Evolutionary conservation across 53 echinoderm and acorn worm genomes (phyloP), one percentile per base, ranked within the genome.

Genomic region (Glandiceps talaboti): DNA sequence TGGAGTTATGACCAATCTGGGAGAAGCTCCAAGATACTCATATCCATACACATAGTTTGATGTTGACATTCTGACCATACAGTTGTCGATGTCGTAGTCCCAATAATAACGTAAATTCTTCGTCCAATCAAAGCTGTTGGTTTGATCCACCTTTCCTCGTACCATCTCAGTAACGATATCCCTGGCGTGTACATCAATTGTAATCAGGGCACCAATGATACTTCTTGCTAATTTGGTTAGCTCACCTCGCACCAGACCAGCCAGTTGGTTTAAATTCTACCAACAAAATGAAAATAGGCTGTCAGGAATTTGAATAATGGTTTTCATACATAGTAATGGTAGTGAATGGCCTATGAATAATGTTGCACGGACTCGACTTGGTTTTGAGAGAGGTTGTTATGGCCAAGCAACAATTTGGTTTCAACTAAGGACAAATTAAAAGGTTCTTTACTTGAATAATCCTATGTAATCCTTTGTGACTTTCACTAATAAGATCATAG

Each of bases 131-230:
- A 99, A 99, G 81, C 89, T 91, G 74, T 91, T 86, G 79, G 86
- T 76, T 28, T 79, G 87, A 75, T 91, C 93, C 74, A 99, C 91
- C 26, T 88, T 81, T 28, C 89, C 86, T 80, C 88, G 86, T 28
- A 99, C 93, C 99, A 99, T 99, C 74, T 89, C 91, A 77, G 89
- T 91, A 81, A 93, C 91, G 85, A 99, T 99, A 83, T 99, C 99
- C 0, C 99, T 83, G 28, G 99, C 99, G 76, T 99, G 99, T 82
- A 99, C 99, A 32, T 94, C 93, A 72, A 99, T 89, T 28, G 99
- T 99, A 93, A 99, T 99, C 30, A 91, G 86, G 27, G 99, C 99
- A 73, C 99, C 87, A 29, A 99, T 83, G 83, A 99, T 94, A 82
- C 89, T 94, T 73, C 99, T 85, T n/a, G 93, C 99, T 25, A 99